Evolutionary conservation across 2,797 vertebrate genomes (phyloP).

Genomic region (Anguilla megastoma): DNA sequence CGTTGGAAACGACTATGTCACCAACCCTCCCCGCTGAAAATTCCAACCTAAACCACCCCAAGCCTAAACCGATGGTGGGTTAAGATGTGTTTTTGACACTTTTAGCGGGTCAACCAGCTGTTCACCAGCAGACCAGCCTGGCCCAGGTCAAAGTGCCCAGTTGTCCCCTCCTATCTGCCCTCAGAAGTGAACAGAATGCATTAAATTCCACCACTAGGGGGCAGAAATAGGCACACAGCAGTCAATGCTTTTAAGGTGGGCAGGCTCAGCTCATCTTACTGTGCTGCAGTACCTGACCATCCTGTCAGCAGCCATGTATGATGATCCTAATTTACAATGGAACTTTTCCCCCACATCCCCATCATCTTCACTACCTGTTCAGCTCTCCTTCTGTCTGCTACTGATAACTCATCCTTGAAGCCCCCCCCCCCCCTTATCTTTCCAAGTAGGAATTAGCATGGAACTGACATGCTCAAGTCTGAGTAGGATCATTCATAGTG

Average conservation of each 20-base stretch:
- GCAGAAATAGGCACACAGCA: neutral
- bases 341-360: conserved; percentile 44
- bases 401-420: conserved; percentile 53
- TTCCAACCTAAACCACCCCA: no score
- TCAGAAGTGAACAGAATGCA: neutral
- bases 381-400: conserved; percentile 67
- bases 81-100: no score
- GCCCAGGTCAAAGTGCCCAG: no score
- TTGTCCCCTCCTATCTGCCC: neutral
- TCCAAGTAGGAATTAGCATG: conserved; percentile 41
- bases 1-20: neutral
- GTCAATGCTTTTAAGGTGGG: neutral
- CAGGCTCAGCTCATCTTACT: neutral
- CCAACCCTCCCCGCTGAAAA: neutral
- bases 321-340: conserved; percentile 74
- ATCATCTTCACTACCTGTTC: conserved; percentile 19
- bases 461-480: conserved; percentile 43
- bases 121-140: no score
- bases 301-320: conserved; percentile 46
- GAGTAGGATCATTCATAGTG: conserved; percentile 9
- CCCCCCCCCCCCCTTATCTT: neutral
- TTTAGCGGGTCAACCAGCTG: no score
- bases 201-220: neutral
- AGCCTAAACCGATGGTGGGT: no score
- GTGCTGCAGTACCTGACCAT: neutral